Conservation (phyloP, 2,888 invertebrate genomes). For the Eupithecia subumbrata region DNA sequence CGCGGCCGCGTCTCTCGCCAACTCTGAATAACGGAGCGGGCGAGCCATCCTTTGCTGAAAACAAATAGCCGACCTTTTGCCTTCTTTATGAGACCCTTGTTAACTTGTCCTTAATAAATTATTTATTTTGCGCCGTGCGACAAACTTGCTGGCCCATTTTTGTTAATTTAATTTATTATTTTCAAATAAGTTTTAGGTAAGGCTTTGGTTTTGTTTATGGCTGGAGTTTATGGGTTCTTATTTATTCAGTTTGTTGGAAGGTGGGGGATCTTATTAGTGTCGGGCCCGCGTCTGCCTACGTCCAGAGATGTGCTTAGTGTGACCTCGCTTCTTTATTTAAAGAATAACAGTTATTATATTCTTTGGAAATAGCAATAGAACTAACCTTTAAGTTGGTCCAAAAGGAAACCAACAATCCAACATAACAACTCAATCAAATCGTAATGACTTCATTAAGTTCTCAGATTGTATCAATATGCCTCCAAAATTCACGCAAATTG, state of each 20-base stretch:
- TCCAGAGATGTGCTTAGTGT: background rate
- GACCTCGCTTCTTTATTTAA: background rate
- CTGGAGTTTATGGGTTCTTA: slow-evolving; percentile 28
- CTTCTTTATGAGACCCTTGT: slow-evolving; percentile 84
- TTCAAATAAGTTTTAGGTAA: slow-evolving; percentile 58
- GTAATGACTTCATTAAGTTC: slow-evolving; percentile 50
- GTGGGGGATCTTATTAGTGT: background rate
- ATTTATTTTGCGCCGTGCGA: slow-evolving; percentile 75
- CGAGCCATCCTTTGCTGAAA: slow-evolving; percentile 73
- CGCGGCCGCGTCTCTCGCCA: slow-evolving; percentile 57
- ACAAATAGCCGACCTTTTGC: slow-evolving; percentile 83
- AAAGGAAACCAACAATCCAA: background rate
- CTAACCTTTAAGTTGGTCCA: background rate
- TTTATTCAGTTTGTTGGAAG: background rate
- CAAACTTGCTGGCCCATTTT: slow-evolving; percentile 64
- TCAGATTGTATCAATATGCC: slow-evolving; percentile 60
- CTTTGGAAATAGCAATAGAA: background rate
- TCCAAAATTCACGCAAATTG: slow-evolving; percentile 55
- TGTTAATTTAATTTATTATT: slow-evolving; percentile 75
- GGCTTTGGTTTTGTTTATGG: slow-evolving; percentile 44
- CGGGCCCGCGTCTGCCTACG: background rate
- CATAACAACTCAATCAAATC: background rate
- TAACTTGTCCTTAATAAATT: slow-evolving; percentile 83
- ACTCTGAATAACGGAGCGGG: slow-evolving; percentile 80
- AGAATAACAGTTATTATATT: background rate